Percentiles rank a stretch among this genome's conserved stretches.
phyloP scores from a whole-genome alignment of 2,797 vertebrate genomes.

The Lepilemur septentrionalis region DNA sequence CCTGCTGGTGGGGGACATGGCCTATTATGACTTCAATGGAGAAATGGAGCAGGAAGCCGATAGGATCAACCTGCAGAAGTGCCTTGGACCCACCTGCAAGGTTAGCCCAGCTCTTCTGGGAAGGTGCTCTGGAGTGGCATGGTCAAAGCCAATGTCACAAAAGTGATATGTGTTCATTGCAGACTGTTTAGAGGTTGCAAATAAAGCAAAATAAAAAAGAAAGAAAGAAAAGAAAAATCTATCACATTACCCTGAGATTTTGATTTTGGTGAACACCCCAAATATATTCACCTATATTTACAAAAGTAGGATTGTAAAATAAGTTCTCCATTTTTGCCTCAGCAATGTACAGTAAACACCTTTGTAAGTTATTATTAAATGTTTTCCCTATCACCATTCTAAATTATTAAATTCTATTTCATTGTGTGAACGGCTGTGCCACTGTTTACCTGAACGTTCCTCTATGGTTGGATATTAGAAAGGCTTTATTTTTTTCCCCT shows the following conservation, averaged over 20 bases:
- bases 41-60: constrained; percentile 94
- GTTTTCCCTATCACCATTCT: not conserved
- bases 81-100: constrained; percentile 97
- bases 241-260: not conserved
- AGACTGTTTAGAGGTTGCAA: not conserved
- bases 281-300: not conserved
- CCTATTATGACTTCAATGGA: constrained; percentile 94
- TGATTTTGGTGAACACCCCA: not conserved
- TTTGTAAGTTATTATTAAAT: not conserved
- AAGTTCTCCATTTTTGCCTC: not conserved
- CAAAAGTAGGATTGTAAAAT: not conserved
- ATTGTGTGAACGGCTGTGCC: not conserved
- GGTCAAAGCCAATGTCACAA: not conserved
- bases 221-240: not conserved
- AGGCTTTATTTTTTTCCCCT: not conserved
- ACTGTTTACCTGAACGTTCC: not conserved
- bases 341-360: not conserved
- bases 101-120: constrained; percentile 80
- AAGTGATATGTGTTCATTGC: not conserved
- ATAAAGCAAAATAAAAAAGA: not conserved
- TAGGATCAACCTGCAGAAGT: constrained; percentile 95
- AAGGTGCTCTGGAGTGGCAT: not conserved
- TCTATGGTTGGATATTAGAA: not conserved
- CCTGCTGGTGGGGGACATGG: constrained; percentile 93
- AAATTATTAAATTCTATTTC: not conserved